Conservation (phyloP, 2,888 invertebrate genomes). For the Tachystola acroxantha region DNA sequence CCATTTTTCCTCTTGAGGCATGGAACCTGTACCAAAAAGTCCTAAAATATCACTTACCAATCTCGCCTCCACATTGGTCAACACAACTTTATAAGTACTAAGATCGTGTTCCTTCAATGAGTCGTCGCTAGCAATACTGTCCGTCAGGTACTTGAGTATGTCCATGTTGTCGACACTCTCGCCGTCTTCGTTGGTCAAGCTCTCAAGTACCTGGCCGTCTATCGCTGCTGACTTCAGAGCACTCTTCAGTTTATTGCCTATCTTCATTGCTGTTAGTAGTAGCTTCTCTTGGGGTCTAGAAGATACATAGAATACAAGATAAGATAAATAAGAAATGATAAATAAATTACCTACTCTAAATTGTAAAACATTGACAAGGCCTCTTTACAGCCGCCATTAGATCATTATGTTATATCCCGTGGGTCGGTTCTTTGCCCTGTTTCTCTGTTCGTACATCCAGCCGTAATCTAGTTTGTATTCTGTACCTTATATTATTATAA, state of each 20-base stretch:
- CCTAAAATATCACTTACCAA: conserved; percentile 43
- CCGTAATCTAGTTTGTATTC: too few relatives aligned
- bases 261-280: conserved; percentile 49
- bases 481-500: too few relatives aligned
- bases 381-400: too few relatives aligned
- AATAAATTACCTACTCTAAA: too few relatives aligned
- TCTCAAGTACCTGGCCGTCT: conserved; percentile 69
- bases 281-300: conserved; percentile 53
- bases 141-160: conserved; percentile 54
- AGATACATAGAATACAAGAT: too few relatives aligned
- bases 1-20: too few relatives aligned
- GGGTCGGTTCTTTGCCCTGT: too few relatives aligned
- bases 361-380: too few relatives aligned
- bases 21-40: too few relatives aligned
- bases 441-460: too few relatives aligned
- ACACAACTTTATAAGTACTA: conserved; percentile 59
- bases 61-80: conserved; percentile 59
- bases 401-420: too few relatives aligned
- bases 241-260: conserved; percentile 80
- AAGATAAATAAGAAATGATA: too few relatives aligned
- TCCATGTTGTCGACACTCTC: conserved; percentile 56
- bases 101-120: conserved; percentile 51
- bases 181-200: conserved; percentile 38
- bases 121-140: conserved; percentile 61
- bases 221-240: conserved; percentile 75